Evolutionary conservation across 2,888 invertebrate genomes (phyloP).

Genomic region (Dorcus hopei): DNA sequence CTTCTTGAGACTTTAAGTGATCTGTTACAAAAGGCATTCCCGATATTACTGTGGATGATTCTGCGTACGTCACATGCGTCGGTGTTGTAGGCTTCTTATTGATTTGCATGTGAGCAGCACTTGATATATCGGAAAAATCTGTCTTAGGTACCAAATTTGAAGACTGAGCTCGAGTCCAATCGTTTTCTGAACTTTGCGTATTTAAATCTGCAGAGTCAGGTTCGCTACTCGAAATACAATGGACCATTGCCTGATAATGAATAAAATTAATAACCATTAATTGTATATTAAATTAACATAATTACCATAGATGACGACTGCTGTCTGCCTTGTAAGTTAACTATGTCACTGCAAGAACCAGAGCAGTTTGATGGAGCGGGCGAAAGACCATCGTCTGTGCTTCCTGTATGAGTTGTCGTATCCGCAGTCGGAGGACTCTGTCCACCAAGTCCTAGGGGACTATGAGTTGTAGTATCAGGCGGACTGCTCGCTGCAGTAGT

Average conservation of each 20-base stretch:
- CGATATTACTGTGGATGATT: slow-evolving; percentile 43
- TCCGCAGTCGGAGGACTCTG: slow-evolving; percentile 49
- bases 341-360: slow-evolving; percentile 38
- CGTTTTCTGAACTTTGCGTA: slow-evolving; percentile 38
- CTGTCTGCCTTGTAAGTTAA: slow-evolving; percentile 38
- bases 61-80: slow-evolving; percentile 43
- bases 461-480: slow-evolving; percentile 82
- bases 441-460: slow-evolving; percentile 64
- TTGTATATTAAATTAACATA: not conserved
- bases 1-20: slow-evolving; percentile 38
- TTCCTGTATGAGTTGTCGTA: slow-evolving; percentile 48
- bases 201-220: slow-evolving; percentile 62
- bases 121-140: slow-evolving; percentile 40
- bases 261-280: slow-evolving; percentile 16
- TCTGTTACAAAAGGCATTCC: slow-evolving; percentile 43
- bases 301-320: slow-evolving; percentile 48
- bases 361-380: slow-evolving; percentile 49
- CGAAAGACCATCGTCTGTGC: slow-evolving; percentile 48
- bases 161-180: slow-evolving; percentile 35
- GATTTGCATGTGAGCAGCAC: slow-evolving; percentile 31
- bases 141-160: slow-evolving; percentile 32
- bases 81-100: slow-evolving; percentile 39
- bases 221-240: slow-evolving; percentile 84
- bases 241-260: slow-evolving; percentile 69
- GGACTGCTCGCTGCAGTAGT: slow-evolving; percentile 59